Base-by-base conservation (phyloP, 1,140 invertebrate genomes). In the Planococcus citri region DNA sequence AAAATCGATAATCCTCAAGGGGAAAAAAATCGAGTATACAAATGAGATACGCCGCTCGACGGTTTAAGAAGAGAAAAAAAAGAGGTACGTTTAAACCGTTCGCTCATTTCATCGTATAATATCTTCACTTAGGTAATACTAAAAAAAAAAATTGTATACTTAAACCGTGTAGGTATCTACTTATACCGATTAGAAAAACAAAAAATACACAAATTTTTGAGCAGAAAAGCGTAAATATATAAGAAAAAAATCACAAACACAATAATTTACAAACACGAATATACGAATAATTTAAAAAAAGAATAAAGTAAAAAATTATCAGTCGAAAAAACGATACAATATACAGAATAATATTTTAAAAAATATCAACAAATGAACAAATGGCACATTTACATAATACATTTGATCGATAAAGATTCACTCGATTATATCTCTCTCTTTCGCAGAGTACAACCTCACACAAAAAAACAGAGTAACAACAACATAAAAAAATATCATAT, bases 161-260 rank as follows among this genome's bases (percentile, higher is more conserved):
- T 25, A 64, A n/a, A 25, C 3, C n/a, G n/a, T 64, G 20, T 27
- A 64, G 3, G 21, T 20, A 60, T 25, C 21, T 64, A 64, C 21
- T 64, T 64, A n/a, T n/a, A n/a, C n/a, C 20, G 20, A 64, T 14
- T 64, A 64, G 24, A 14, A 64, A 22, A 64, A n/a, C n/a, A 64
- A 64, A 64, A 64, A 64, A 64, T 24, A 64, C 20, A 64, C 60
- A 51, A 51, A 51, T 51, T 51, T 33, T 64, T 64, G 60, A 64
- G 60, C 60, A 64, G 60, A 64, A 64, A 64, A 64, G 60, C 60
- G 60, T 25, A 24, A 64, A 64, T 25, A 64, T 64, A 64, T 9
- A 64, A 17, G 24, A 64, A 64, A 64, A 24, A 64, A 64, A 64
- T 25, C 21, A 64, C 21, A 64, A 64, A 64, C 22, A 64, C 60